These are phyloP conservation scores for Scarus forsteni DNA, from an alignment of 2,797 vertebrate genomes.

Conservation along the genomic window DNA sequence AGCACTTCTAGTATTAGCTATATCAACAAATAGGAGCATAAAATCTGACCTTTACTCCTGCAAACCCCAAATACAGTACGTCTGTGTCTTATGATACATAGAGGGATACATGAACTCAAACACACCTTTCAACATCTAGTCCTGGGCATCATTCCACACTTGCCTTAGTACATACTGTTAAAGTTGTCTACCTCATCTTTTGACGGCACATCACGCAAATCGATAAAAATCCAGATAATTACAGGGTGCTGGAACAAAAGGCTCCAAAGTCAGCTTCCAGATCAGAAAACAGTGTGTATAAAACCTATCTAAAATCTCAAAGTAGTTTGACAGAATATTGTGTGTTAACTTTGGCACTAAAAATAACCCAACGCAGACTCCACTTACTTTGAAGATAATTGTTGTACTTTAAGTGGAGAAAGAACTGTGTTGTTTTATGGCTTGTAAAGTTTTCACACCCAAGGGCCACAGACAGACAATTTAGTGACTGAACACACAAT, in stretches of 20 bases:
- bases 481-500: slow-evolving; percentile 13
- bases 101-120: neutral
- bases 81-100: neutral
- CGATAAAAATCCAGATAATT: neutral
- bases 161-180: neutral
- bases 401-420: slow-evolving; percentile 1
- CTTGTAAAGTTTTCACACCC: neutral
- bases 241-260: neutral
- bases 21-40: too few species aligned
- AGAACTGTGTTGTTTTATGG: slow-evolving; percentile 9
- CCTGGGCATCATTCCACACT: slow-evolving; percentile 6
- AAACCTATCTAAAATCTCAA: too few species aligned
- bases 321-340: neutral
- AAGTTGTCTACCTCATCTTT: neutral
- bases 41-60: too few species aligned
- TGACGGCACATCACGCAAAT: neutral
- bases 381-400: neutral
- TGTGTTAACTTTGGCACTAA: neutral
- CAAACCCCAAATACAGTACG: too few species aligned
- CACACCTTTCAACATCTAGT: slow-evolving; percentile 5
- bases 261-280: neutral
- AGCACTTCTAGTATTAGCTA: too few species aligned
- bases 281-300: neutral
- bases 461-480: slow-evolving; percentile 5
- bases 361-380: neutral